Evolutionary conservation across 2,888 invertebrate species (phyloP).

Genomic region (Molorchus minor): DNA sequence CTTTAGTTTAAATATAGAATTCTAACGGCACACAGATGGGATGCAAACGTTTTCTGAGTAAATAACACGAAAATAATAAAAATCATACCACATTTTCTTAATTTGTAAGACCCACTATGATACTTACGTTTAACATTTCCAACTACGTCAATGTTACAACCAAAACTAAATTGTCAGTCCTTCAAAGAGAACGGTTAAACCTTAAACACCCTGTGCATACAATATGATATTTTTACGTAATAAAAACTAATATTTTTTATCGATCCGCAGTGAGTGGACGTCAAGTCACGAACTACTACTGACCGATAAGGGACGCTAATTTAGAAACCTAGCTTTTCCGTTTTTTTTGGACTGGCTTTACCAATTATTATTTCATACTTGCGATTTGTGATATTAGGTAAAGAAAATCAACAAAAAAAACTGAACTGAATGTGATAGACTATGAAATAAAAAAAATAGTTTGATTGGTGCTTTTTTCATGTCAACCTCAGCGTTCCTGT

Average conservation of each 20-base stretch:
- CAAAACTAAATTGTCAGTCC: too few relatives aligned
- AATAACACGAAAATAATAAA: too few relatives aligned
- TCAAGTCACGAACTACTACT: constrained; percentile 29
- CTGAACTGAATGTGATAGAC: constrained; percentile 3
- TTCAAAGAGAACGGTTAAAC: too few relatives aligned
- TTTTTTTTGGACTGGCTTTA: constrained; percentile 15
- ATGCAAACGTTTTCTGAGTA: too few relatives aligned
- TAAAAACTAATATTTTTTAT: constrained; percentile 27
- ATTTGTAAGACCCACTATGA: too few relatives aligned
- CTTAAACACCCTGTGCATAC: too few relatives aligned
- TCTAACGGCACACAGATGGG: too few relatives aligned
- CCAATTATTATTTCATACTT: background rate
- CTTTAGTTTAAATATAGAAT: too few relatives aligned
- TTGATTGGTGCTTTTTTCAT: background rate
- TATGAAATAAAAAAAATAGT: constrained; percentile 1
- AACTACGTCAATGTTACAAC: too few relatives aligned
- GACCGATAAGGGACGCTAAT: constrained; percentile 32
- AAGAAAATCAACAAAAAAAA: too few relatives aligned
- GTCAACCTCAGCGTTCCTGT: constrained; percentile 3
- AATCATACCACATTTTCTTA: too few relatives aligned
- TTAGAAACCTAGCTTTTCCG: constrained; percentile 10
- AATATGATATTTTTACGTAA: constrained; percentile 17
- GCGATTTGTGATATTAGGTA: constrained; percentile 5
- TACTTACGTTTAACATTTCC: too few relatives aligned
- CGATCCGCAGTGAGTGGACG: constrained; percentile 29